Evolutionary conservation across 2,113 vertebrate species (phyloP).

Genomic region (Hyaena hyaena): DNA sequence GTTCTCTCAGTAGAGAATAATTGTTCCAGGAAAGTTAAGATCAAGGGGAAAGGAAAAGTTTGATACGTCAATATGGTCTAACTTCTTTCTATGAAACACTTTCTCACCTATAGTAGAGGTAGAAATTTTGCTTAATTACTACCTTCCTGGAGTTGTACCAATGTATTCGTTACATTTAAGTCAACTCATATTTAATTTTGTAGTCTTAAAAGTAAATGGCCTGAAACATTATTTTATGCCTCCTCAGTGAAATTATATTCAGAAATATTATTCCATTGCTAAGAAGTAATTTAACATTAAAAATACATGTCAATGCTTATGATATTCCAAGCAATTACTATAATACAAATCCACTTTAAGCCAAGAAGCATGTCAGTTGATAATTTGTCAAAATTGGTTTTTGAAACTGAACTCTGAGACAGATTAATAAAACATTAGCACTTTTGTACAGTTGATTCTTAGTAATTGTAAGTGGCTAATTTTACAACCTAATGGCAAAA

Average conservation of each 20-base stretch:
- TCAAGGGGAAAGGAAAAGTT: not conserved
- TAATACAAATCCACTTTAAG: slow-evolving; percentile 40
- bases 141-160: not conserved
- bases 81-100: not conserved
- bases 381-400: slow-evolving; percentile 62
- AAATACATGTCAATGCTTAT: slow-evolving; percentile 24
- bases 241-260: slow-evolving; percentile 35
- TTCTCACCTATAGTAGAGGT: slow-evolving; percentile 41
- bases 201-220: slow-evolving; percentile 31
- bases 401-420: slow-evolving; percentile 12
- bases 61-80: not conserved
- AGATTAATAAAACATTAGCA: not conserved
- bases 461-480: slow-evolving; percentile 28
- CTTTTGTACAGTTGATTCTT: slow-evolving; percentile 32
- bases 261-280: slow-evolving; percentile 55
- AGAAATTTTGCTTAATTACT: slow-evolving; percentile 49
- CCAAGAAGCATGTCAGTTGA: slow-evolving; percentile 48
- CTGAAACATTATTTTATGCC: slow-evolving; percentile 29
- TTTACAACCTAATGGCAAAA: slow-evolving; percentile 61
- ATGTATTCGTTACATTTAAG: slow-evolving; percentile 12
- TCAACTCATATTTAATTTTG: slow-evolving; percentile 53
- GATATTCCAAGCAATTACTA: slow-evolving; percentile 56
- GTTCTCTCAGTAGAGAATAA: not conserved
- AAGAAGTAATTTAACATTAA: slow-evolving; percentile 20
- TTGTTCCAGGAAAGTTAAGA: not conserved